Percentiles rank a stretch among this genome's conserved stretches.
Conservation (phyloP, 2,113 vertebrate genomes). For the Catharus fuscescens region DNA sequence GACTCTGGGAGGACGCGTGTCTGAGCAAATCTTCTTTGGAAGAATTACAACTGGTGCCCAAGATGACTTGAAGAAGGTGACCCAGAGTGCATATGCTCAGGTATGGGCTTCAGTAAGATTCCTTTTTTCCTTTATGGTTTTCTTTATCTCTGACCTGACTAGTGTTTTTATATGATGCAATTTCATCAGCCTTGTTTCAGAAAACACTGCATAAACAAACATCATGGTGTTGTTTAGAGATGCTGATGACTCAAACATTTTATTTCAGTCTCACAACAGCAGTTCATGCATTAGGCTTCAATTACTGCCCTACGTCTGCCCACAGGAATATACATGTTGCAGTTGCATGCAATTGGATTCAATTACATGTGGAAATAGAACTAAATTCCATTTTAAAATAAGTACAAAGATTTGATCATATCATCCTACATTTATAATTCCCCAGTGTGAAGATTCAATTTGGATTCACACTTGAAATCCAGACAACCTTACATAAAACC, state of each 20-base stretch:
- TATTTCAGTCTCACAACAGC: background rate
- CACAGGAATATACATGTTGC: background rate
- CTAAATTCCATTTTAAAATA: no score
- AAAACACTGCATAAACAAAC: background rate
- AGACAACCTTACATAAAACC: background rate
- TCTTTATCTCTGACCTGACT: background rate
- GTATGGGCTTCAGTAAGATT: constrained; percentile 61
- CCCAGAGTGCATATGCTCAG: constrained; percentile 96
- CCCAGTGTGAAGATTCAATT: background rate
- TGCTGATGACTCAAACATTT: background rate
- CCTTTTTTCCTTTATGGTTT: background rate
- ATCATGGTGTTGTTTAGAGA: background rate
- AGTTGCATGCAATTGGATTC: background rate
- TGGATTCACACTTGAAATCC: background rate
- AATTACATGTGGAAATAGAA: background rate
- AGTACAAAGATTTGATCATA: background rate
- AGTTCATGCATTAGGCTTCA: background rate
- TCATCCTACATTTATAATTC: background rate
- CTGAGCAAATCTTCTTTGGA: constrained; percentile 95
- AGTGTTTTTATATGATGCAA: background rate
- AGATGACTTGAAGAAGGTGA: constrained; percentile 94
- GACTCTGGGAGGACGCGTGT: constrained; percentile 92
- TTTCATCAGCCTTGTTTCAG: background rate
- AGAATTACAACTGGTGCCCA: constrained; percentile 95
- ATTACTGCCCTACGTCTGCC: background rate